phyloP scores from a whole-genome alignment of 2,113 vertebrate genomes.

The Rhinopomastus cyanomelas region DNA sequence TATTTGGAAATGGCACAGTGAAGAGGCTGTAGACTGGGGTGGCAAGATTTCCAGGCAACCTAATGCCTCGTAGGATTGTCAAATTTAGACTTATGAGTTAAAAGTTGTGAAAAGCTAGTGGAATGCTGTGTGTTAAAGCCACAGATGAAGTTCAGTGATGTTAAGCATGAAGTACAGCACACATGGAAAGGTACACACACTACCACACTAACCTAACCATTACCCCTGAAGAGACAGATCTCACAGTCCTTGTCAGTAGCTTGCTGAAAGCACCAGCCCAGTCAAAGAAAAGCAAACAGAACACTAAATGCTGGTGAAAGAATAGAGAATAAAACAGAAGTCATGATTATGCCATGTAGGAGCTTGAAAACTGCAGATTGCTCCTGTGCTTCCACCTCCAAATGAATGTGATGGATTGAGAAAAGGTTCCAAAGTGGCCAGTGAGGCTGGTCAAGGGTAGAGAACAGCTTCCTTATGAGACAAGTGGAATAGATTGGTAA shows the following conservation, averaged over 20 bases:
- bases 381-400: not conserved
- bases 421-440: not conserved
- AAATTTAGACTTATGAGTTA: not conserved
- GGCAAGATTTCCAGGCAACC: not conserved
- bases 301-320: not conserved
- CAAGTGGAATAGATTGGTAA: not conserved
- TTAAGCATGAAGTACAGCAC: not conserved
- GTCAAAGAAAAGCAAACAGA: not conserved
- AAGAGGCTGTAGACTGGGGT: not conserved
- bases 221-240: not conserved
- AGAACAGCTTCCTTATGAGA: not conserved
- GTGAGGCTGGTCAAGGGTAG: not conserved
- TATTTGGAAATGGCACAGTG: not conserved
- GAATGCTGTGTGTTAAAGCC: not conserved
- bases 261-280: not conserved
- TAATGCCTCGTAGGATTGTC: not conserved
- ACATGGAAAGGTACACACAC: not conserved
- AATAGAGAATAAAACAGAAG: not conserved
- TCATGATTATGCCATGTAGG: not conserved
- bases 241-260: not conserved
- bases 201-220: not conserved
- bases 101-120: not conserved
- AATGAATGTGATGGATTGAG: not conserved
- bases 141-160: not conserved
- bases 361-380: not conserved